Evolutionary conservation across 2,113 vertebrate genomes (phyloP).

Genomic region (Eulemur rufifrons): DNA sequence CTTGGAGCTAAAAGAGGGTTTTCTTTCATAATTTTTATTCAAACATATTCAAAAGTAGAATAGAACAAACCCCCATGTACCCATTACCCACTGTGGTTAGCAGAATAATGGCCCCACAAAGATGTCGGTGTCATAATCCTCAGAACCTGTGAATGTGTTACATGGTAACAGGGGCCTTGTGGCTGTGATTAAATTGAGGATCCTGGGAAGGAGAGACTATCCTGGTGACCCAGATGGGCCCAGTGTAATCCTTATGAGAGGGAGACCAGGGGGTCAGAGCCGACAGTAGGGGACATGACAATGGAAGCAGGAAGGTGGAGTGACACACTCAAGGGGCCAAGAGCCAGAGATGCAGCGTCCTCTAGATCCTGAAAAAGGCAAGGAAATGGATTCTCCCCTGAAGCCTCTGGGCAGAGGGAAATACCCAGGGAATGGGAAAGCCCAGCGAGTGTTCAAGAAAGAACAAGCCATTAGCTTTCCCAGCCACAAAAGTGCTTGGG

Average conservation of each 20-base stretch:
- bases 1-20: not conserved
- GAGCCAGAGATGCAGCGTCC: too few species aligned
- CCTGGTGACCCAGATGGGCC: not conserved
- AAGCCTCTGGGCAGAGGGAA: not conserved
- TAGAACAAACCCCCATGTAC: not conserved
- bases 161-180: not conserved
- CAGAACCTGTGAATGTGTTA: not conserved
- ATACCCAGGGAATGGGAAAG: not conserved
- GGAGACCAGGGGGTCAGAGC: not conserved
- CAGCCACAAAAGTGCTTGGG: not conserved
- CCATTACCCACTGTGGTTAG: not conserved
- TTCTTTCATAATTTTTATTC: not conserved
- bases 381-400: not conserved
- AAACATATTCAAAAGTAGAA: not conserved
- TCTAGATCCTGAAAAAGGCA: not conserved
- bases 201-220: not conserved
- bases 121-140: not conserved
- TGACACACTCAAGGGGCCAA: not conserved
- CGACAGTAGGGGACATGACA: fast-evolving
- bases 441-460: not conserved
- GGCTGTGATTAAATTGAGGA: not conserved
- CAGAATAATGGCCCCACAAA: not conserved
- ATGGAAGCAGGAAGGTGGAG: not conserved
- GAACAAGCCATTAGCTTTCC: not conserved
- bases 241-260: not conserved